Evolutionary conservation across 30 jellyfish, hydroid and myxozoan species (phyloP), one percentile per base, ranked within the genome.

Genomic region (Aurelia coerulea): DNA sequence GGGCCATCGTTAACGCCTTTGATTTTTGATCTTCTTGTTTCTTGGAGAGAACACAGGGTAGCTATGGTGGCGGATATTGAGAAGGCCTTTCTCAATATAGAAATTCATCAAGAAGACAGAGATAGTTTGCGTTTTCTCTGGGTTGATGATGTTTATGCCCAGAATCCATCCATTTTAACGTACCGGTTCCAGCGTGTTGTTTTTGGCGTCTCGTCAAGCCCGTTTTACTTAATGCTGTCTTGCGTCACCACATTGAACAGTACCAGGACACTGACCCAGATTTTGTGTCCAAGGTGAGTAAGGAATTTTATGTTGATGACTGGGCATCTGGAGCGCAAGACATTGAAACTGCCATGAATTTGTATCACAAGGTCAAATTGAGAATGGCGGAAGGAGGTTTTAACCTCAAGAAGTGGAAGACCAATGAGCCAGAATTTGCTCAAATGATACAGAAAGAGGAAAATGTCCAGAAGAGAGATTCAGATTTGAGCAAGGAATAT

Each of bases 41-140:
- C 76, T 33, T 65, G 63, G 63, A 65, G 93, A 39, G 65, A 46
- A 23, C 66, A 73, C 41, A 62, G 65, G 16, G 72, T 82, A 4
- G 79, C 85, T 19, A 15, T 82, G 46, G 46, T 37, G 4, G 46
- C 46, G 46, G 46, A 37, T 37, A 37, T 37, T 37, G 46, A 37
- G 46, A 82, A 82, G 79, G 95, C 95, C n/a, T 86, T 78, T 64
- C 68, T 76, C 32, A 86, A 76, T 34, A 66, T 76, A 34, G 86
- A 68, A 41, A 52, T 86, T 2, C 65, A 69, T 59, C 90, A 77
- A 18, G 35, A 42, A 37, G 95, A 86, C 76, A 64, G 95, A 60
- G 95, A 86, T 68, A 60, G 59, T 62, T 58, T 86, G 74, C 76
- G 95, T 32, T 86, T 86, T 59, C 53, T 86, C 41, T 86, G 95